Percentiles rank a stretch among this genome's conserved stretches.
These are phyloP conservation scores for Microctenopoma lineatum DNA, from an alignment of 2,797 vertebrate species.

Conservation along the genomic window DNA sequence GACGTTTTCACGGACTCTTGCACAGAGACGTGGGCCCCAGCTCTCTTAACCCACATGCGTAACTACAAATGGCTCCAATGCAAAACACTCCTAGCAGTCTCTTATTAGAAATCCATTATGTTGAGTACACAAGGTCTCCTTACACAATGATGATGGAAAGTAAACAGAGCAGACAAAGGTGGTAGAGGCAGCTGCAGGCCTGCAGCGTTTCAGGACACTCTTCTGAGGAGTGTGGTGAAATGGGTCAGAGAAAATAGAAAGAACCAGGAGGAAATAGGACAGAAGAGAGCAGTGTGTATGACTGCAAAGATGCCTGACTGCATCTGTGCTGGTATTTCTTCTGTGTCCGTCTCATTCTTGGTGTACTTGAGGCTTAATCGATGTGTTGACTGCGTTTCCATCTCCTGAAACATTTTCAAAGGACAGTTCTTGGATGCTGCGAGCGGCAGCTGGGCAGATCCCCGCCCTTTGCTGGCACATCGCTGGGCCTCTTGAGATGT, in stretches of 20 bases:
- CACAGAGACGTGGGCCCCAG: neutral
- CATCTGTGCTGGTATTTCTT: no score
- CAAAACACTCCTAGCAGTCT: neutral
- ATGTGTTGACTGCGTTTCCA: no score
- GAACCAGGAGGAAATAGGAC: constrained; percentile 41
- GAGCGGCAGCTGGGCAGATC: no score
- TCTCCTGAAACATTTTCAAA: neutral
- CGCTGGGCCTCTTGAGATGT: no score
- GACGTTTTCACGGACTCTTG: neutral
- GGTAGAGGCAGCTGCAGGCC: neutral
- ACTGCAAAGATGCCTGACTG: neutral
- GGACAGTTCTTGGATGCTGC: neutral
- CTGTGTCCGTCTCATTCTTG: neutral
- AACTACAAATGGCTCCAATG: constrained; percentile 18
- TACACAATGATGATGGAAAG: no score
- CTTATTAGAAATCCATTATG: neutral
- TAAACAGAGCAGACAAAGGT: constrained; percentile 24
- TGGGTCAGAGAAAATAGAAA: constrained; percentile 52
- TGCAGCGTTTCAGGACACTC: constrained; percentile 22
- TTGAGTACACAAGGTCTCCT: neutral
- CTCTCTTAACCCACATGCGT: neutral
- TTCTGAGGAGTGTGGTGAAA: constrained; percentile 34
- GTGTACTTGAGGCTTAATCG: no score
- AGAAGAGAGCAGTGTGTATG: constrained; percentile 2
- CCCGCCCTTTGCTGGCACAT: no score